Base-by-base conservation (phyloP, 2,888 invertebrate species). In the Pharmacophagus antenor region DNA sequence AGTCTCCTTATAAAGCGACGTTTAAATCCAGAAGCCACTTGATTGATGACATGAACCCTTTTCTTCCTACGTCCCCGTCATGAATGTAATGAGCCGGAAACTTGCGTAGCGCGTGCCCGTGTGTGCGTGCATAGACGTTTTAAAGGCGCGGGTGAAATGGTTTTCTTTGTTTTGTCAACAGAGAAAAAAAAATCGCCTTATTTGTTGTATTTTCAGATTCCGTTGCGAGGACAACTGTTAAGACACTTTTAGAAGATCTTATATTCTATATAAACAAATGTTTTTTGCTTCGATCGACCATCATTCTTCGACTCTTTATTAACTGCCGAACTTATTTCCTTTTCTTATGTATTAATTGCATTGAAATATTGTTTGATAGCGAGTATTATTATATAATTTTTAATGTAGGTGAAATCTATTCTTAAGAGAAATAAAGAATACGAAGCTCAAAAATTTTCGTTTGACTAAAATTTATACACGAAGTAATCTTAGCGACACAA, bases 31-130 rank as follows among this genome's bases (percentile, higher is more conserved):
- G 22, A 50, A 44, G 50, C 25, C 54, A 18, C 37, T 50, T 60
- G 59, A 60, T 60, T 60, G 59, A 60, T 60, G 49, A 55, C 55
- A 25, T 10, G 18, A 55, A 55, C 59, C 59, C 59, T 60, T 60
- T 54, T 44, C 59, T 59, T 49, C 49, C 27, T 44, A 49, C 59
- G 55, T 55, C 59, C 55, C 37, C 55, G 49, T 55, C 59, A 50
- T 50, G 58, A 52, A 58, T 46, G 54, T 55, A 55, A 60, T 60
- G 59, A 55, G 55, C 17, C 55, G 50, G 54, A 60, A 60, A 50
- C 31, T 55, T 50, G 18, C 44, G 17, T 22, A 59, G 17, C 54
- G 2, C 17, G 25, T 20, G 17, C 17, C 31, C 44, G 23, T 55
- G 55, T 58, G 31, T 54, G 54, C 20, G 49, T 50, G n/a, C n/a